Conservation (phyloP, 2,797 vertebrate genomes). For the Hyperoplus immaculatus region DNA sequence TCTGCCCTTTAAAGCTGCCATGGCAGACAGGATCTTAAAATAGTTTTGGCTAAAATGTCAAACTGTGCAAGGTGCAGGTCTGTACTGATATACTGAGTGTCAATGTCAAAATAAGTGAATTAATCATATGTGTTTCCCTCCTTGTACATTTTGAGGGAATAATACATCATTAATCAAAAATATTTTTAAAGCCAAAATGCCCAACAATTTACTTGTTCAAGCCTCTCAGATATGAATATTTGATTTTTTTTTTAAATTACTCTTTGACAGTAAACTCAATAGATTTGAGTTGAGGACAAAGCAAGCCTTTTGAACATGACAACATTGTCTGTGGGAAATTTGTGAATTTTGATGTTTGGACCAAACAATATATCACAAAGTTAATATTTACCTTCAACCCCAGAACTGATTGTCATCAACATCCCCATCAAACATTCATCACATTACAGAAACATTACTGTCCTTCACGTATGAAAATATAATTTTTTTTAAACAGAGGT, state of each 20-base stretch:
- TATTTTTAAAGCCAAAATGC: neutral
- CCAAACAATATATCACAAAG: neutral
- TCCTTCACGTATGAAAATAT: slow-evolving; percentile 52
- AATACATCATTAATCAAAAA: neutral
- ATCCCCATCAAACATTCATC: slow-evolving; percentile 1
- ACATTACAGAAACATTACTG: slow-evolving; percentile 11
- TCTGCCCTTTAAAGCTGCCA: neutral
- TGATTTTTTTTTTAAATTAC: neutral
- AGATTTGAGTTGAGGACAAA: neutral
- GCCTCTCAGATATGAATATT: neutral
- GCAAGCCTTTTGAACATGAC: neutral
- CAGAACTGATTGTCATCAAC: neutral
- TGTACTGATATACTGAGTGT: too few relatives aligned
- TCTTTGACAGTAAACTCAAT: neutral
- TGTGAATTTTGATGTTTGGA: neutral
- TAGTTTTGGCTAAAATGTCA: slow-evolving; percentile 15
- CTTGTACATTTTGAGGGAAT: neutral
- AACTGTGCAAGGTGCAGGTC: neutral
- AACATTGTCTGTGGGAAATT: neutral
- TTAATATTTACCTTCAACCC: neutral
- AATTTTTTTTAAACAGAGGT: slow-evolving; percentile 66
- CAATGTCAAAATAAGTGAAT: neutral
- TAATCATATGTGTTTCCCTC: neutral
- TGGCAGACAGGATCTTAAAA: slow-evolving; percentile 22
- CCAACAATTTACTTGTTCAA: neutral